Percentiles rank a stretch among this genome's conserved stretches.
Evolutionary conservation across 1,140 invertebrate species (phyloP).

Genomic region (Lanistes nyassanus): DNA sequence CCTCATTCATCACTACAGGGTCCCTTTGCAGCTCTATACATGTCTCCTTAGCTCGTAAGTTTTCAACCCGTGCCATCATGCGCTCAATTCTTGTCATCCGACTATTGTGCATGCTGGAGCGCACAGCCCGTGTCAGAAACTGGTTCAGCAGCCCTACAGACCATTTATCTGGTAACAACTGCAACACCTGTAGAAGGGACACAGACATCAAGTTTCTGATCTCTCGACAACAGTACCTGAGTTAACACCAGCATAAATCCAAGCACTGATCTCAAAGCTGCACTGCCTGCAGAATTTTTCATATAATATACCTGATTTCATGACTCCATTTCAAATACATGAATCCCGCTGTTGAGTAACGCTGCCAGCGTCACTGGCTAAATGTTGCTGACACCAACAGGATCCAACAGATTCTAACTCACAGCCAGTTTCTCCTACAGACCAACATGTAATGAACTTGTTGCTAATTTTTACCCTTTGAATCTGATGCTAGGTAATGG

Average conservation of each 20-base stretch:
- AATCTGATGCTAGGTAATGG: no score
- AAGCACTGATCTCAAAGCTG: no score
- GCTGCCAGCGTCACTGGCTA: no score
- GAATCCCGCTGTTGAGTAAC: no score
- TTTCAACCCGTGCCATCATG: conserved; percentile 67
- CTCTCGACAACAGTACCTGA: no score
- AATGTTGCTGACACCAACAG: not conserved
- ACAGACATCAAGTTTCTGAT: no score
- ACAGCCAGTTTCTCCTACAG: not conserved
- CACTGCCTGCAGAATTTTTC: not conserved
- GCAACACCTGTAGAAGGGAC: conserved; percentile 61
- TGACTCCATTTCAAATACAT: no score
- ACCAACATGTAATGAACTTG: not conserved
- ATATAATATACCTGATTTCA: not conserved
- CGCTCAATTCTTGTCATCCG: conserved; percentile 65
- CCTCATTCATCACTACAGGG: conserved; percentile 65
- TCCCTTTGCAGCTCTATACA: conserved; percentile 63
- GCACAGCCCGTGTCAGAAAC: conserved; percentile 65
- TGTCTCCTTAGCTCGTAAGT: conserved; percentile 65
- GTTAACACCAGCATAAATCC: no score
- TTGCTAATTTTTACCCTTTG: no score
- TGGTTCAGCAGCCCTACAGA: conserved; percentile 66
- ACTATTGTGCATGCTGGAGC: conserved; percentile 64
- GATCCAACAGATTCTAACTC: not conserved
- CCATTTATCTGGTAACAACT: conserved; percentile 69